These are phyloP conservation scores for Holcopasites calliopsidis DNA, from an alignment of 1,140 invertebrate genomes.

Conservation along the genomic window DNA sequence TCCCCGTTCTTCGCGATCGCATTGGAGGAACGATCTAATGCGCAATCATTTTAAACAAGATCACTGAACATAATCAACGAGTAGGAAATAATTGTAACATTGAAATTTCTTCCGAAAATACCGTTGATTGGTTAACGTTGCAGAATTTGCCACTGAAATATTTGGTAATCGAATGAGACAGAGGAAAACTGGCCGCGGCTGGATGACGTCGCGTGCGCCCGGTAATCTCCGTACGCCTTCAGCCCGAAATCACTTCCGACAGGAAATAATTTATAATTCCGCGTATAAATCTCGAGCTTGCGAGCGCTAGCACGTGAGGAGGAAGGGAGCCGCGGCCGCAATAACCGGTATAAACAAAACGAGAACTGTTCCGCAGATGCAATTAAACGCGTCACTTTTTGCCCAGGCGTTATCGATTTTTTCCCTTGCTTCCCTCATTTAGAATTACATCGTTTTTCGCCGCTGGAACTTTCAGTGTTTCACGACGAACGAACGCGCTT, in stretches of 20 bases:
- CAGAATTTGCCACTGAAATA: constrained; percentile 50
- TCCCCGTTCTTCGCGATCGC: background rate
- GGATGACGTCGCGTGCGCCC: constrained; percentile 4
- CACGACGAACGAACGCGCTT: background rate
- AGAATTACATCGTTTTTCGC: background rate
- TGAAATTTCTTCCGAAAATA: no score
- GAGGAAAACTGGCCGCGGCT: background rate
- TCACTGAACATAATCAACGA: no score
- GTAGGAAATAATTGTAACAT: no score
- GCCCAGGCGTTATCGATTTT: background rate
- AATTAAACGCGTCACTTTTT: constrained; percentile 33
- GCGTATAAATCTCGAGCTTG: constrained; percentile 38
- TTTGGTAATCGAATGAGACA: constrained; percentile 44
- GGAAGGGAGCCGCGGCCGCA: constrained; percentile 2
- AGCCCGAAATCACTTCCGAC: constrained; percentile 28
- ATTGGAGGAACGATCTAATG: background rate
- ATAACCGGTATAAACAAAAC: constrained; percentile 37
- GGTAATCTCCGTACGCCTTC: constrained; percentile 29
- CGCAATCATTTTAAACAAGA: background rate
- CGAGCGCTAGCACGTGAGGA: constrained; percentile 23
- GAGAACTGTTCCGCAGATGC: constrained; percentile 5
- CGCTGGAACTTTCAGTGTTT: background rate
- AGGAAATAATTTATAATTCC: constrained; percentile 51
- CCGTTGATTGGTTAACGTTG: no score
- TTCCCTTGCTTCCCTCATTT: background rate